Conservation (phyloP, 2,797 vertebrate species). For the Bradypodion ventrale region DNA sequence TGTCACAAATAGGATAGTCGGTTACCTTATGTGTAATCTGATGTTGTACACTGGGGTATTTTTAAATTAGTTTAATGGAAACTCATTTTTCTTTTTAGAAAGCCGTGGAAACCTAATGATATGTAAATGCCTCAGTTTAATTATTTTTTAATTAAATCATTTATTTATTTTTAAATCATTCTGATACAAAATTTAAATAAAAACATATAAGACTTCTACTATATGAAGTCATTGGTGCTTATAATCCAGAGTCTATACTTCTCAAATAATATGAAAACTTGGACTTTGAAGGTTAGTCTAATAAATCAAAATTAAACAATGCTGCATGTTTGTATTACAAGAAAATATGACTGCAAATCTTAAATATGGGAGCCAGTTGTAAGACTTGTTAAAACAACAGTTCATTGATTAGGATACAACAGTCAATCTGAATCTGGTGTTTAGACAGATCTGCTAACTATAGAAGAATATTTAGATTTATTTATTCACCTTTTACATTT, state of each 20-base stretch:
- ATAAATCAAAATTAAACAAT: neutral
- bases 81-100: constrained; percentile 50
- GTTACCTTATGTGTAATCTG: constrained; percentile 43
- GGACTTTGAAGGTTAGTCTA: constrained; percentile 9
- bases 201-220: constrained; percentile 15
- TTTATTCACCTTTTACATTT: neutral
- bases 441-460: neutral
- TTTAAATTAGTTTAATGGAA: constrained; percentile 46
- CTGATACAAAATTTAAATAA: constrained; percentile 23
- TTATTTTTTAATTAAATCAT: too few relatives aligned
- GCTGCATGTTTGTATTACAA: neutral
- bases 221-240: neutral
- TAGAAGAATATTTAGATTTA: neutral
- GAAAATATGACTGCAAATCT: constrained; percentile 19
- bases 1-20: constrained; percentile 50
- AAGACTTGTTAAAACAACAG: neutral
- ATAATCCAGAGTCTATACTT: constrained; percentile 32
- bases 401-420: neutral
- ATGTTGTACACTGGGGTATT: constrained; percentile 39
- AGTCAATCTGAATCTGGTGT: neutral
- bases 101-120: constrained; percentile 45
- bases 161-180: neutral
- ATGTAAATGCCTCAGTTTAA: constrained; percentile 41
- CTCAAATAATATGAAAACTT: constrained; percentile 28
- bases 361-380: neutral